phyloP scores from a whole-genome alignment of 2,113 vertebrate genomes.

The Kryptolebias marmoratus region DNA sequence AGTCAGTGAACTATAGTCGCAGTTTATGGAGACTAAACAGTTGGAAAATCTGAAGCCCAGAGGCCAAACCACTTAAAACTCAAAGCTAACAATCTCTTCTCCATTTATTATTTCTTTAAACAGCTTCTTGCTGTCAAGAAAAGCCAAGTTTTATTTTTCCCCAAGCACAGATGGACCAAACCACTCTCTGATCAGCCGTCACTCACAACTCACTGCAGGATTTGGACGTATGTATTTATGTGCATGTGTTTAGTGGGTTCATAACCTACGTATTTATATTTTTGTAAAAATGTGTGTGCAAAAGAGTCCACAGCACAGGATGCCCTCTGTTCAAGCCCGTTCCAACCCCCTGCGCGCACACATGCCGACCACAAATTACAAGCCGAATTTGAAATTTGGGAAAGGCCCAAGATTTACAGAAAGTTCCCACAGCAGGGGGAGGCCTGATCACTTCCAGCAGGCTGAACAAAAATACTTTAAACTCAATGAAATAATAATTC shows the following conservation, averaged over 20 bases:
- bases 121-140: slow-evolving; percentile 51
- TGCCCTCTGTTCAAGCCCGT: slow-evolving; percentile 59
- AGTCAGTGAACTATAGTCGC: slow-evolving; percentile 32
- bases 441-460: slow-evolving; percentile 66
- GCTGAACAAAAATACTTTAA: slow-evolving; percentile 31
- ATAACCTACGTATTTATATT: slow-evolving; percentile 55
- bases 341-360: slow-evolving; percentile 68
- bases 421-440: slow-evolving; percentile 75
- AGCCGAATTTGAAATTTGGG: slow-evolving; percentile 75
- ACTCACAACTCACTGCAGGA: slow-evolving; percentile 65
- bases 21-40: slow-evolving; percentile 16
- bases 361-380: slow-evolving; percentile 80
- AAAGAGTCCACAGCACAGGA: slow-evolving; percentile 52
- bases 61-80: slow-evolving; percentile 51
- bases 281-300: slow-evolving; percentile 40
- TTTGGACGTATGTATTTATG: slow-evolving; percentile 58
- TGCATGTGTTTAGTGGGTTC: slow-evolving; percentile 46
- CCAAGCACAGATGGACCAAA: slow-evolving; percentile 41
- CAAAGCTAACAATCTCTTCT: slow-evolving; percentile 40
- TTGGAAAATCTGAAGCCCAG: slow-evolving; percentile 15
- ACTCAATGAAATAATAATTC: slow-evolving; percentile 39
- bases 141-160: slow-evolving; percentile 55
- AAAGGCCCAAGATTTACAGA: slow-evolving; percentile 70
- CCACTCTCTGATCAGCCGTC: slow-evolving; percentile 67
- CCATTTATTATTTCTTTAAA: slow-evolving; percentile 70